Evolutionary conservation across 2,113 vertebrate genomes (phyloP).

Genomic region (human (Homo sapiens)): DNA sequence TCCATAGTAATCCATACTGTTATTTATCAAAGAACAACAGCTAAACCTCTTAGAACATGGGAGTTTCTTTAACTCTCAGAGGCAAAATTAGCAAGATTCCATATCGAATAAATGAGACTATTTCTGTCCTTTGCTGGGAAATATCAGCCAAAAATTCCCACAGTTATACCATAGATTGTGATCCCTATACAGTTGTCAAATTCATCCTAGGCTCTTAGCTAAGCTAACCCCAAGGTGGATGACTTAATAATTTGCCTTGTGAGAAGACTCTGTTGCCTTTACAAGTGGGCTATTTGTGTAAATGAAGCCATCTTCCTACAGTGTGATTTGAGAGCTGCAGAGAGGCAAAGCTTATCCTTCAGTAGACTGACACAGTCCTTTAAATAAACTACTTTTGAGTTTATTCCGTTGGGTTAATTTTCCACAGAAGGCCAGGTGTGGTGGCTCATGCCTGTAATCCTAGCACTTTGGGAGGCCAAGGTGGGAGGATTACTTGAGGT

Average conservation of each 20-base stretch:
- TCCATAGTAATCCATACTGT: neutral
- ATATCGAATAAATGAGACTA: neutral
- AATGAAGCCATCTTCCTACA: neutral
- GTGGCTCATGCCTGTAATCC: no score
- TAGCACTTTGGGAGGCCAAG: no score
- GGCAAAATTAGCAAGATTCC: conserved; percentile 17
- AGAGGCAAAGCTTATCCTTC: neutral
- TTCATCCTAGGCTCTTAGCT: neutral
- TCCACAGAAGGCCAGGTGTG: neutral
- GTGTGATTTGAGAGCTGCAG: neutral
- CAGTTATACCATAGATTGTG: neutral
- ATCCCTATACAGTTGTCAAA: neutral
- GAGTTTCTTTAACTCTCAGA: conserved; percentile 40
- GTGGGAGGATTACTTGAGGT: no score
- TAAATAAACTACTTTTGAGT: neutral
- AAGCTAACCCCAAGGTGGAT: neutral
- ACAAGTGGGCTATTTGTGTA: neutral
- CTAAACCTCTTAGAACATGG: neutral
- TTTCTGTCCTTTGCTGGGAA: neutral
- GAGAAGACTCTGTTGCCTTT: neutral
- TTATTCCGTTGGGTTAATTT: neutral
- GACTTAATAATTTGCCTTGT: neutral
- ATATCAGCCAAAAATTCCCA: neutral
- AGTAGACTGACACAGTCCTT: neutral
- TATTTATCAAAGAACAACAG: neutral